These are phyloP conservation scores for Craterocephalus amniculus DNA, from an alignment of 2,797 vertebrate species.

Conservation along the genomic window DNA sequence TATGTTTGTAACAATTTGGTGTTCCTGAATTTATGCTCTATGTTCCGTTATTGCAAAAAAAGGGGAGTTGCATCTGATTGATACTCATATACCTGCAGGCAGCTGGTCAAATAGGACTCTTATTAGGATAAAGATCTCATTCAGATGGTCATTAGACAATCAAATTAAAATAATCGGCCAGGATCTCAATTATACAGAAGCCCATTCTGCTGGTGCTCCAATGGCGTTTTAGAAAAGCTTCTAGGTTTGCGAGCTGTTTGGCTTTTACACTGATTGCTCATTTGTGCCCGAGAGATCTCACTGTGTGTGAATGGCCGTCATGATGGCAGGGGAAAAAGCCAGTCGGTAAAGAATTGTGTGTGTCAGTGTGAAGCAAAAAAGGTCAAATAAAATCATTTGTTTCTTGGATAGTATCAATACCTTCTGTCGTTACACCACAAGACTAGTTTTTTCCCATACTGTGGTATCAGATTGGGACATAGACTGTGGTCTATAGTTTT, in stretches of 20 bases:
- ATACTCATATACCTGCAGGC: conserved; percentile 59
- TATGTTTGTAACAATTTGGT: background rate
- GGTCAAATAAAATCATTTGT: conserved; percentile 32
- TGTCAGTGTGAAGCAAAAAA: conserved; percentile 42
- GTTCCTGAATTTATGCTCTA: conserved; percentile 28
- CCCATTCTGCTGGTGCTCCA: conserved; percentile 70
- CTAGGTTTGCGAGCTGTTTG: conserved; percentile 58
- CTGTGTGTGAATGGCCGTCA: conserved; percentile 63
- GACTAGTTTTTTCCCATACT: conserved; percentile 8
- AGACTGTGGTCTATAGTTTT: background rate
- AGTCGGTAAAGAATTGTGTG: conserved; percentile 44
- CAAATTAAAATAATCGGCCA: conserved; percentile 79
- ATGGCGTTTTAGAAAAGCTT: conserved; percentile 66
- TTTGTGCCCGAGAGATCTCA: conserved; percentile 55
- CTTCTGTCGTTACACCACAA: conserved; percentile 16
- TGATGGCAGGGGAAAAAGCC: conserved; percentile 44
- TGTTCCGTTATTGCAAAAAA: conserved; percentile 60
- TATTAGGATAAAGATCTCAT: conserved; percentile 75
- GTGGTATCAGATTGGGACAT: background rate
- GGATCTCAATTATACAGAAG: conserved; percentile 76
- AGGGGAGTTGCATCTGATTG: conserved; percentile 32
- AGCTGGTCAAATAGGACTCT: conserved; percentile 65
- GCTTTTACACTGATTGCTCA: conserved; percentile 61
- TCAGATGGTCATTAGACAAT: conserved; percentile 80
- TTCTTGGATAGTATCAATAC: conserved; percentile 34